Evolutionary conservation across 2,113 vertebrate genomes (phyloP).

Genomic region (Sander vitreus): DNA sequence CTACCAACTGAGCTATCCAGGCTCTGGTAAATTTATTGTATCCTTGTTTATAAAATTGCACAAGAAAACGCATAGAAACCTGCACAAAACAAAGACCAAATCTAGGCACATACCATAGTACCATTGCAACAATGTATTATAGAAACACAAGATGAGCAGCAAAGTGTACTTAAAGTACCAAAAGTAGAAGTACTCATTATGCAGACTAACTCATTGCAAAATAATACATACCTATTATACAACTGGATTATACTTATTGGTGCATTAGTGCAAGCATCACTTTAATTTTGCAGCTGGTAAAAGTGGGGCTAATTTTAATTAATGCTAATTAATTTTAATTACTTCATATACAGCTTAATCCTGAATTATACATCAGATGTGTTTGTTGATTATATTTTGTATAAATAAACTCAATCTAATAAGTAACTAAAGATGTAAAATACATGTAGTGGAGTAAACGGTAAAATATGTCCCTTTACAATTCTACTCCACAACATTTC

Average conservation of each 20-base stretch:
- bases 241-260: neutral
- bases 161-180: neutral
- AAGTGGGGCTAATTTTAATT: neutral
- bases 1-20: too few relatives aligned
- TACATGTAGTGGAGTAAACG: neutral
- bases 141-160: neutral
- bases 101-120: neutral
- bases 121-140: neutral
- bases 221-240: neutral
- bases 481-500: neutral
- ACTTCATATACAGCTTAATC: neutral
- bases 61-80: neutral
- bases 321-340: neutral
- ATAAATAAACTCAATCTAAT: neutral
- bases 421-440: neutral
- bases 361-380: neutral
- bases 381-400: neutral
- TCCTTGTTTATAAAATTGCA: neutral
- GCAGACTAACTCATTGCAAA: neutral
- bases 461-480: neutral
- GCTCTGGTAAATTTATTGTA: too few relatives aligned
- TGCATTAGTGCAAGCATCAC: neutral
- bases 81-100: neutral
- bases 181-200: neutral
- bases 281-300: neutral